Conservation (phyloP, 2,888 invertebrate genomes). For the Diarsia brunnea region DNA sequence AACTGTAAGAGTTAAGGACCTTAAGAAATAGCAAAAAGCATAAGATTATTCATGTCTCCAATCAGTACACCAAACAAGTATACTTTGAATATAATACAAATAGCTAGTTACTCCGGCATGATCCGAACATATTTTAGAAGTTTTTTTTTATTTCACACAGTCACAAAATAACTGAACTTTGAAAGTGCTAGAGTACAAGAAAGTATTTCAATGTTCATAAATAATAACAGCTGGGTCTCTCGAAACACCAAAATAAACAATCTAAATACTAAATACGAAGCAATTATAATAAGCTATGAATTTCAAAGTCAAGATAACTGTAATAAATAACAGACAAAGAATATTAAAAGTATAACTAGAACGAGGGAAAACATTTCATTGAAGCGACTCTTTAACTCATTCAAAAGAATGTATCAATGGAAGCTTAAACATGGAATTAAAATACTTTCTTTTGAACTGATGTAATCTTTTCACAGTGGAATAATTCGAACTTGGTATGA, state of each 20-base stretch:
- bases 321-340: conserved; percentile 27
- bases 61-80: neutral
- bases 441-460: conserved; percentile 49
- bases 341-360: conserved; percentile 45
- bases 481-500: neutral
- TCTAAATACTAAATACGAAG: neutral
- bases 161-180: neutral
- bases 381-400: conserved; percentile 12
- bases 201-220: neutral
- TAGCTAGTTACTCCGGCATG: too few species aligned
- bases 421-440: conserved; percentile 34
- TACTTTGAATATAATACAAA: neutral
- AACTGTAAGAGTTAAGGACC: neutral
- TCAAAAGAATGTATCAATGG: conserved; percentile 50
- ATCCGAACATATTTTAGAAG: neutral
- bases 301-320: conserved; percentile 26
- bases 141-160: neutral
- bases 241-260: neutral
- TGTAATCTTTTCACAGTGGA: conserved; percentile 13
- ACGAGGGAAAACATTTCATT: conserved; percentile 47
- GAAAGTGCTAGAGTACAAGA: neutral
- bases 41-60: neutral
- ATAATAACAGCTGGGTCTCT: neutral
- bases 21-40: neutral
- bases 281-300: conserved; percentile 5